phyloP scores from a whole-genome alignment of 2,888 invertebrate genomes.

The Amitus sp. region DNA sequence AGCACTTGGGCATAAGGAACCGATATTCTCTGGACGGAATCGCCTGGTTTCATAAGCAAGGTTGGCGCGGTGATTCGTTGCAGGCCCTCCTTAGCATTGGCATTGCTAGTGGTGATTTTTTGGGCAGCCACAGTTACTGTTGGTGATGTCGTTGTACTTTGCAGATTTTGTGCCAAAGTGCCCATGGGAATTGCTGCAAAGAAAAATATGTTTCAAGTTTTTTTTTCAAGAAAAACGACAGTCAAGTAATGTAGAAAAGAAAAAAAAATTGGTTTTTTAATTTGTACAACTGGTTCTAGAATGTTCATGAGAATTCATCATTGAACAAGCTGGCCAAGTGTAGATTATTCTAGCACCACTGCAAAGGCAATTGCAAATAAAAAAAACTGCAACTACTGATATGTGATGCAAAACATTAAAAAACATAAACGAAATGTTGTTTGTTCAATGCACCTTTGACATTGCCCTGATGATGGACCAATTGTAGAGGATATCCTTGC shows the following conservation, averaged over 20 bases:
- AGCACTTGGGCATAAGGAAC: constrained; percentile 73
- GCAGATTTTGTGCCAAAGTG: constrained; percentile 57
- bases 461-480: constrained; percentile 69
- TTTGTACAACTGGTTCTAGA: constrained; percentile 54
- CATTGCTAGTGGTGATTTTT: constrained; percentile 60
- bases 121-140: constrained; percentile 59
- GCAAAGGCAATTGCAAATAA: constrained; percentile 50
- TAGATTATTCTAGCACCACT: constrained; percentile 59
- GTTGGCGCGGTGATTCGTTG: constrained; percentile 59
- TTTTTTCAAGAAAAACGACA: too few relatives aligned
- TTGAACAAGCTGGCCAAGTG: constrained; percentile 65
- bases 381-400: constrained; percentile 47
- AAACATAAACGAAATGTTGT: too few relatives aligned
- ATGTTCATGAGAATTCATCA: constrained; percentile 47
- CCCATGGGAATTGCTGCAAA: constrained; percentile 67
- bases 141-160: constrained; percentile 51
- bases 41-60: constrained; percentile 61
- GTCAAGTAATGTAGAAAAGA: too few relatives aligned
- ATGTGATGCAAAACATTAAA: constrained; percentile 50
- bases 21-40: constrained; percentile 63
- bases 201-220: too few relatives aligned
- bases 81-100: constrained; percentile 56
- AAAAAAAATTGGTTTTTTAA: constrained; percentile 11
- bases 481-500: constrained; percentile 68
- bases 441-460: constrained; percentile 66